Base-by-base conservation (phyloP, 2,888 invertebrate genomes). In the Synergus japonicus region DNA sequence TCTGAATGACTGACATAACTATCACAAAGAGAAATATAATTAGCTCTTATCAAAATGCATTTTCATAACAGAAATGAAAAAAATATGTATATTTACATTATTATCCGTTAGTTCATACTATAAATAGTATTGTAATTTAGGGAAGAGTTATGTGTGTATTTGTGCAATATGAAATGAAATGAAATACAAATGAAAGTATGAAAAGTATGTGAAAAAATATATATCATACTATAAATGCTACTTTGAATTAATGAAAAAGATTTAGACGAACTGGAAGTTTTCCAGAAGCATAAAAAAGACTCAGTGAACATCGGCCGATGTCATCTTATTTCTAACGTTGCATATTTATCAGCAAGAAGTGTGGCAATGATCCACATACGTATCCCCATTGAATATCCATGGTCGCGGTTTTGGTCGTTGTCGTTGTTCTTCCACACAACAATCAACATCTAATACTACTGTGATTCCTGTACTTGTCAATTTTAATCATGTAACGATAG, bases 321-420 rank as follows among this genome's bases (percentile, higher is more conserved):
- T 87, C 84, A 87, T 86, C 84, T 83, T 83, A 84, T 85, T 79
- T 85, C 82, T 83, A 86, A 83, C 78, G 82, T 85, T 88, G 87
- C 87, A 89, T 88, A 88, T 88, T 88, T 88, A 89, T 88, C 85
- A 82, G 80, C 81, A 84, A 65, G 65, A 82, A 84, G 82, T 78
- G 82, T 88, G 90, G 89, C 90, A 89, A 88, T 89, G 90, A 90
- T 90, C 90, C 87, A 89, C 89, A 89, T 90, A 88, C 86, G 86
- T 82, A 83, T 80, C 60, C 60, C 60, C 60, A 60, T 66, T 18
- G 66, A 66, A 43, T 43, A 18, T n/a, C 43, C 9, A 43, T n/a
- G 41, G 60, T 60, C 60, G 60, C 60, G 60, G 60, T 60, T 18
- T 60, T 60, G 60, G 60, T 60, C 60, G 60, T 22, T n/a, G 60